Conservation (phyloP, 2,797 vertebrate species). For the Semaprochilodus insignis region DNA sequence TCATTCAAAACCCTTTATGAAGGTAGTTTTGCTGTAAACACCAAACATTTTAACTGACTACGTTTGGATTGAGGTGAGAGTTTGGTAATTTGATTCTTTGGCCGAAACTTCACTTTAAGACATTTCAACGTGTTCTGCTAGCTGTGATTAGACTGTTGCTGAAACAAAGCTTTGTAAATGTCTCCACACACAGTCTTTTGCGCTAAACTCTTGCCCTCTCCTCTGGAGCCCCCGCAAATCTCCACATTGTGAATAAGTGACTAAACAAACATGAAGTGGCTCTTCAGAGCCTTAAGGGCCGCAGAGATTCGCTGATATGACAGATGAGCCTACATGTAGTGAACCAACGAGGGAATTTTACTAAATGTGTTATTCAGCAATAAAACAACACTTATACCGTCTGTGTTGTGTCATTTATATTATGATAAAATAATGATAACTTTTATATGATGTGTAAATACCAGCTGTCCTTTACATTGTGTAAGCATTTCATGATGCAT, state of each 20-base stretch:
- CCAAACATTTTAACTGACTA: neutral
- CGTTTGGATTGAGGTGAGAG: neutral
- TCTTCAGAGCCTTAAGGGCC: constrained; percentile 60
- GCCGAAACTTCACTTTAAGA: neutral
- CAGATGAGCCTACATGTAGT: constrained; percentile 36
- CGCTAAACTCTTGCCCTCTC: constrained; percentile 29
- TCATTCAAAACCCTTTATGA: too few species aligned
- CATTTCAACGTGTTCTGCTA: neutral
- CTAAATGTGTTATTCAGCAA: neutral
- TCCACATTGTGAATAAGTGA: constrained; percentile 57
- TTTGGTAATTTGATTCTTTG: neutral
- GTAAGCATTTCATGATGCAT: too few species aligned
- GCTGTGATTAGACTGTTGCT: neutral
- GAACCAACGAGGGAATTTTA: constrained; percentile 25
- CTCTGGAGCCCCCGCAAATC: constrained; percentile 43
- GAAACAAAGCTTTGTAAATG: constrained; percentile 26
- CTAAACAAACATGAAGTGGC: constrained; percentile 66
- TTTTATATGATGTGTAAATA: too few species aligned
- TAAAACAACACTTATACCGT: too few species aligned
- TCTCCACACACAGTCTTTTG: constrained; percentile 29
- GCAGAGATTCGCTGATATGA: constrained; percentile 58
- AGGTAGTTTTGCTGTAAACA: too few species aligned
- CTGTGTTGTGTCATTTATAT: too few species aligned
- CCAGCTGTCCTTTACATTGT: too few species aligned
- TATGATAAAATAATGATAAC: too few species aligned